These are phyloP conservation scores for Hirtodrosophila alboralis DNA, from an alignment of 2,888 invertebrate genomes.

Conservation along the genomic window DNA sequence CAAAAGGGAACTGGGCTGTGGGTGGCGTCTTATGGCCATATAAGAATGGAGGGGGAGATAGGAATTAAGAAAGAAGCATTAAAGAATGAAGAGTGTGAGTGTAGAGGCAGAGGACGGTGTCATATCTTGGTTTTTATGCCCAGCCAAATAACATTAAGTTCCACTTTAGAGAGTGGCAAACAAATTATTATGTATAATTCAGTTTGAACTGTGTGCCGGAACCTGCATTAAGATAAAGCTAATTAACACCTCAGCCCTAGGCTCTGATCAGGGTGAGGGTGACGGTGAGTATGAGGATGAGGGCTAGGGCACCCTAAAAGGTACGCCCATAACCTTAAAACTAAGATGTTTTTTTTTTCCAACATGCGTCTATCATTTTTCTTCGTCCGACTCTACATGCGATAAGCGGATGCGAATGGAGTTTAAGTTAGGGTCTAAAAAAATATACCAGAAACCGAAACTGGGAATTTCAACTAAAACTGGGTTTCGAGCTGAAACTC, in stretches of 20 bases:
- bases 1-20: conserved; percentile 33
- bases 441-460: conserved; percentile 3
- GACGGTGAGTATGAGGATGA: neutral
- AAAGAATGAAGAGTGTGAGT: conserved; percentile 1
- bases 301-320: conserved; percentile 31
- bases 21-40: conserved; percentile 35
- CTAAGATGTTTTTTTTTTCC: conserved; percentile 51
- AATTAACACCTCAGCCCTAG: conserved; percentile 75
- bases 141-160: conserved; percentile 65
- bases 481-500: neutral
- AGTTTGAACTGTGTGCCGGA: conserved; percentile 78
- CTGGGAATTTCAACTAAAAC: neutral
- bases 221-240: conserved; percentile 79
- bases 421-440: conserved; percentile 13
- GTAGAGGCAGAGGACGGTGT: conserved; percentile 26
- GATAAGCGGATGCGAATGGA: conserved; percentile 61
- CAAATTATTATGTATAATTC: conserved; percentile 80
- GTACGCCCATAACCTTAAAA: conserved; percentile 25
- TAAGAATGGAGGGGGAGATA: neutral
- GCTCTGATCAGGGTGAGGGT: neutral
- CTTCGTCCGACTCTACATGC: conserved; percentile 43
- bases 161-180: conserved; percentile 76
- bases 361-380: conserved; percentile 56
- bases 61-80: neutral
- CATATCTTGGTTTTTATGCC: conserved; percentile 54